Base-by-base conservation (phyloP, 2,888 invertebrate species). In the Hypomecis punctinalis region DNA sequence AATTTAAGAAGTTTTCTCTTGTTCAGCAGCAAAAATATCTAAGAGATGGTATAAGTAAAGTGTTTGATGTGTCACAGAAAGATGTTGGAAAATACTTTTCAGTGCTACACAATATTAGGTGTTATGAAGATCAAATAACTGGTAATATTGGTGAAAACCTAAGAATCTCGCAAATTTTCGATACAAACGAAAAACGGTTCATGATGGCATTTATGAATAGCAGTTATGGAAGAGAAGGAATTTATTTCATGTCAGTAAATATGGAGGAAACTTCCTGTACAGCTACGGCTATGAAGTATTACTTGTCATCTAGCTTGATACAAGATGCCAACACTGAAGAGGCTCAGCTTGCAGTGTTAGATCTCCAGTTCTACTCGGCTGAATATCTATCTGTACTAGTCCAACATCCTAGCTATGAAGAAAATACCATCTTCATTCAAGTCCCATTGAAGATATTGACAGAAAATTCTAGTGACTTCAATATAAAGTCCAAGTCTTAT, bases 21-120 rank as follows among this genome's bases (percentile, higher is more conserved):
- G 93, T 97, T 8, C 98, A 98, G 79, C 96, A 98, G 71, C 96
- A 97, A 76, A 94, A 95, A 49, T 94, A 94, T 81, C 90, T 98
- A 69, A 95, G 95, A 71, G 86, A 92, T 60, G 93, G 95, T 3
- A 93, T 97, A 33, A 90, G 93, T n/a, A 90, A 94, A 58, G 94
- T 97, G 6, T 97, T 97, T 85, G 93, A 94, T 73, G 93, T 94
- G 35, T 94, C 95, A 5, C 94, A 95, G 70, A 94, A 94, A 76
- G 94, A 95, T 58, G 93, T 96, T 49, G 94, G 94, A 5, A 92
- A 93, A 69, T 94, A 95, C 77, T 96, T 97, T 72, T 93, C 91
- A 61, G 84, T 94, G 9, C 80, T 94, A 45, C 88, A 92, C 53
- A 91, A 92, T 61, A 85, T 95, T 9, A 91, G 93, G 76, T 94